These are phyloP conservation scores for Odontocerum albicorne DNA, from an alignment of 2,888 invertebrate species.

Conservation along the genomic window DNA sequence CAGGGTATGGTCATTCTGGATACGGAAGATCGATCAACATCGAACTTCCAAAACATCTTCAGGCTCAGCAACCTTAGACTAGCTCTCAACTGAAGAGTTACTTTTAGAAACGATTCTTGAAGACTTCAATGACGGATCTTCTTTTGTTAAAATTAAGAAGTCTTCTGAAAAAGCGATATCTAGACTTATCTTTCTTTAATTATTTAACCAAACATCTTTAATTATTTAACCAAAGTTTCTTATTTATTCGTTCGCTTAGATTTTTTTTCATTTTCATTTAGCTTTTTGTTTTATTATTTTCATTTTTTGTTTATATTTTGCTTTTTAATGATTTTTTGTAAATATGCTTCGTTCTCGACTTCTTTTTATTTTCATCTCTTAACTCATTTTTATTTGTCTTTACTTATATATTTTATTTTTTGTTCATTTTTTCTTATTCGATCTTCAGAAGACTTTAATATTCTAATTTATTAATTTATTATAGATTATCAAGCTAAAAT, in stretches of 20 bases:
- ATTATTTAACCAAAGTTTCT: neutral
- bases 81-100: neutral
- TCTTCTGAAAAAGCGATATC: too few species aligned
- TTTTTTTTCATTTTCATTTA: neutral
- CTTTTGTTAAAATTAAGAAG: too few species aligned
- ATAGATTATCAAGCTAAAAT: too few species aligned
- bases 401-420: slow-evolving; percentile 3
- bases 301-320: neutral
- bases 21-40: slow-evolving; percentile 45
- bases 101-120: neutral
- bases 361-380: neutral
- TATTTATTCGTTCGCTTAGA: too few species aligned
- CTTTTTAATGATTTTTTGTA: neutral
- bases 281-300: neutral
- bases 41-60: slow-evolving; percentile 38
- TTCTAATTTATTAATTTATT: too few species aligned
- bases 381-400: neutral
- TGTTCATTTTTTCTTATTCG: slow-evolving; percentile 2
- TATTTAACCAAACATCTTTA: neutral
- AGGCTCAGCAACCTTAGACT: neutral
- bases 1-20: slow-evolving; percentile 51
- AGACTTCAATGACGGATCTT: neutral
- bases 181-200: too few species aligned
- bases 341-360: too few species aligned
- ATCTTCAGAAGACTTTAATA: too few species aligned